Evolutionary conservation across 2,797 vertebrate genomes (phyloP).

Genomic region (Cuniculus paca): DNA sequence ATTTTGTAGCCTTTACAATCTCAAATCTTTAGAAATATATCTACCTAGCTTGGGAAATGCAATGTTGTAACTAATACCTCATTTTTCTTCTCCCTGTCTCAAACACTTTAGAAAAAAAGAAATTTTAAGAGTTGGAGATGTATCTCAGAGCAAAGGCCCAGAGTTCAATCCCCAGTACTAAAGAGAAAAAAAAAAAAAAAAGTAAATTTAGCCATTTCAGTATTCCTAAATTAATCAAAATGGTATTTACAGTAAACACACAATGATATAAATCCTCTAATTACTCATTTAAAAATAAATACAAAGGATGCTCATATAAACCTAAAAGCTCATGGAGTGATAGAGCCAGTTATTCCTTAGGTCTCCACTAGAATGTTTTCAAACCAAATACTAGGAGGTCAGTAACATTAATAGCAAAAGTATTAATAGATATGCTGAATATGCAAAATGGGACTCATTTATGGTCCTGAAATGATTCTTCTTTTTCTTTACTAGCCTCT

Average conservation of each 20-base stretch:
- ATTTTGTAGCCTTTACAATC: conserved; percentile 38
- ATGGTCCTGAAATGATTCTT: background rate
- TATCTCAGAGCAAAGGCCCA: background rate
- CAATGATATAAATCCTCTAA: conserved; percentile 36
- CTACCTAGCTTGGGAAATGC: background rate
- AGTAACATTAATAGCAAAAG: background rate
- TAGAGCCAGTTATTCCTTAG: conserved; percentile 3
- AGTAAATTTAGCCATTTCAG: conserved; percentile 9
- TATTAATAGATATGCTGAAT: background rate
- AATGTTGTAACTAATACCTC: background rate
- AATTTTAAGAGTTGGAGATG: background rate
- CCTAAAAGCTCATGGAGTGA: background rate
- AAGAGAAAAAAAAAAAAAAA: background rate
- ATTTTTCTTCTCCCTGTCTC: background rate
- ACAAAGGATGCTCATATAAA: background rate
- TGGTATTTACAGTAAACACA: conserved; percentile 43
- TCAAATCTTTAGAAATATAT: conserved; percentile 54
- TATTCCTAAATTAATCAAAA: conserved; percentile 70
- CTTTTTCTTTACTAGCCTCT: background rate
- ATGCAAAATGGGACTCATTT: conserved; percentile 25
- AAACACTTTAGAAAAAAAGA: background rate
- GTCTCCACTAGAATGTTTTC: conserved; percentile 23
- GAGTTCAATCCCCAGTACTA: background rate
- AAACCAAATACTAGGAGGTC: conserved; percentile 34
- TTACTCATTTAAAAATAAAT: conserved; percentile 60